phyloP scores from a whole-genome alignment of 2,113 vertebrate species.

The Epinephelus lanceolatus region DNA sequence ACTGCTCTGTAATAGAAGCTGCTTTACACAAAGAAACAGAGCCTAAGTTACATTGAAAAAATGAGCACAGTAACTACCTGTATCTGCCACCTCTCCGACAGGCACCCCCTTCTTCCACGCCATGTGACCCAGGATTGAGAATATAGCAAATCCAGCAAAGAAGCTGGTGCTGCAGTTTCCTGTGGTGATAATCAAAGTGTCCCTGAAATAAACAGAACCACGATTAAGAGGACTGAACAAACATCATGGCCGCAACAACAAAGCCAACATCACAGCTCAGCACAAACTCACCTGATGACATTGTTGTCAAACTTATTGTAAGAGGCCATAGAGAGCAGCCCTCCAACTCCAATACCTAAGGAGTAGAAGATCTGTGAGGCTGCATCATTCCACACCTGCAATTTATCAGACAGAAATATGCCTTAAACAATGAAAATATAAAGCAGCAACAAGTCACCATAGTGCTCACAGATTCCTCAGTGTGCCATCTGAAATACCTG shows the following conservation, averaged over 20 bases:
- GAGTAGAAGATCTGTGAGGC: constrained; percentile 91
- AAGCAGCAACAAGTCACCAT: not conserved
- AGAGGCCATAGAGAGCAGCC: constrained; percentile 88
- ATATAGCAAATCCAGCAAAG: constrained; percentile 88
- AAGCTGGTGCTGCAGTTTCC: constrained; percentile 88
- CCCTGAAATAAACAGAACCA: constrained; percentile 74
- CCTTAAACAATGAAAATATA: not conserved
- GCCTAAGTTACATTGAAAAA: not conserved
- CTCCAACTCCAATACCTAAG: constrained; percentile 87
- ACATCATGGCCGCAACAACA: not conserved
- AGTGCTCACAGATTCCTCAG: not conserved
- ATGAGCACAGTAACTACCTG: constrained; percentile 75
- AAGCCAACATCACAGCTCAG: not conserved
- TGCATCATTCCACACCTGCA: constrained; percentile 89
- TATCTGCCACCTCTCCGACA: constrained; percentile 85
- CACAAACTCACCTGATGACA: constrained; percentile 83
- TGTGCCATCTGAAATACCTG: constrained; percentile 77
- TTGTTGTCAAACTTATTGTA: constrained; percentile 91
- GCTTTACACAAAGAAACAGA: not conserved
- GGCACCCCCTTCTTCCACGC: constrained; percentile 86
- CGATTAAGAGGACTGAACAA: not conserved
- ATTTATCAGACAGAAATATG: not conserved
- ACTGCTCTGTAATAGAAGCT: not conserved
- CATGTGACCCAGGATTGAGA: constrained; percentile 89
- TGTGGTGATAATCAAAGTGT: constrained; percentile 85